phyloP scores from a whole-genome alignment of 2,888 invertebrate species.

The Synergus itoensis region DNA sequence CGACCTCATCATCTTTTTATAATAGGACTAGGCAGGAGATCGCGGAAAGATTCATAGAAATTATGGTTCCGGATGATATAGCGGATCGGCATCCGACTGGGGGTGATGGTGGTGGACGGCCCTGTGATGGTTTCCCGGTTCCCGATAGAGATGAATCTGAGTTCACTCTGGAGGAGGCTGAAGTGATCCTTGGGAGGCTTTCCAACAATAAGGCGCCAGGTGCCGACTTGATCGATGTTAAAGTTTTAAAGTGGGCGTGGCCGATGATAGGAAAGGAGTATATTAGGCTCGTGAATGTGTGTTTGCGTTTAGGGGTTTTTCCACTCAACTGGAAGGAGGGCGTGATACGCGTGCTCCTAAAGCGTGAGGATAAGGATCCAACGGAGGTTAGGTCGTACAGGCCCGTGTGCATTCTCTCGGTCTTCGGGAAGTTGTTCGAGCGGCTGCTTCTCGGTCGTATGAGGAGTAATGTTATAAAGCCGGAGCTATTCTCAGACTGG shows the following conservation, averaged over 20 bases:
- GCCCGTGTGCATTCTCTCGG: conserved; percentile 27
- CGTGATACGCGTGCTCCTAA: background rate
- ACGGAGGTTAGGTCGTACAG: conserved; percentile 24
- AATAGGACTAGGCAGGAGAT: too few relatives aligned
- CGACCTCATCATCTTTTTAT: too few relatives aligned
- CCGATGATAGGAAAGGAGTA: background rate
- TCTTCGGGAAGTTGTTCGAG: conserved; percentile 49
- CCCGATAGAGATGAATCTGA: too few relatives aligned
- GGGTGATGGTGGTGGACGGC: too few relatives aligned
- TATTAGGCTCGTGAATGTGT: background rate
- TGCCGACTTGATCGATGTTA: background rate
- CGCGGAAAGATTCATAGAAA: too few relatives aligned
- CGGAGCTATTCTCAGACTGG: background rate
- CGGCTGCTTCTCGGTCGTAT: conserved; percentile 43
- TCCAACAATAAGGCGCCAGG: conserved; percentile 17
- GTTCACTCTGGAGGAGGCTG: too few relatives aligned
- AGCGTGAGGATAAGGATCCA: conserved; percentile 5
- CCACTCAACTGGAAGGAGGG: conserved; percentile 18
- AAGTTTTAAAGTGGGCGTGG: background rate
- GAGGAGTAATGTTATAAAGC: background rate
- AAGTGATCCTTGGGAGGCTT: too few relatives aligned
- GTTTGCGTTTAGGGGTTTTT: background rate
- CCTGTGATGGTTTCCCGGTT: too few relatives aligned
- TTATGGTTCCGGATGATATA: too few relatives aligned
- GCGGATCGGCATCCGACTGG: too few relatives aligned